Evolutionary conservation across 1,140 invertebrate species (phyloP).

Genomic region (Propsilocerus akamusi): DNA sequence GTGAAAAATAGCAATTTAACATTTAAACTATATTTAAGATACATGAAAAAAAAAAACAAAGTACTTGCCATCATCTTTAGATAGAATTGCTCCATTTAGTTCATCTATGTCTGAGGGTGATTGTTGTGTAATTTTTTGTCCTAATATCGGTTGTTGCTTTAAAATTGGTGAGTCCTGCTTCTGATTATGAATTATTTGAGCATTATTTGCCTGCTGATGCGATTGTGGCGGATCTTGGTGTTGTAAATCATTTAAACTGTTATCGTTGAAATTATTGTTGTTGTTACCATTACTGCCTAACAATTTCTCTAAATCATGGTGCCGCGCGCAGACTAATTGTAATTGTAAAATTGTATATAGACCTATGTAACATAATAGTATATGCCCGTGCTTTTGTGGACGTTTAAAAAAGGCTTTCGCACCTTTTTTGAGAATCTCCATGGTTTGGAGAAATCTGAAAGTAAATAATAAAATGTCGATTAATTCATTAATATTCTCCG

Average conservation of each 20-base stretch:
- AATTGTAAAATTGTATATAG: conserved; percentile 3
- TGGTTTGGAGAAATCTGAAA: not conserved
- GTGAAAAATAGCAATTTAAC: too few species aligned
- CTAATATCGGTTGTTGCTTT: not conserved
- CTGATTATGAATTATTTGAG: not conserved
- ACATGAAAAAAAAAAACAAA: too few species aligned
- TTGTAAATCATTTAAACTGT: not conserved
- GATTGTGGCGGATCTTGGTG: not conserved
- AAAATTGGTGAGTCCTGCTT: not conserved
- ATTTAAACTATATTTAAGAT: too few species aligned
- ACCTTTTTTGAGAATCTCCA: conserved; percentile 1
- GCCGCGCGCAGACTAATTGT: not conserved
- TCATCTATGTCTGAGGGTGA: not conserved
- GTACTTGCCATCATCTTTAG: not conserved
- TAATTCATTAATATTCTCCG: too few species aligned
- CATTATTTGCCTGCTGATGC: not conserved
- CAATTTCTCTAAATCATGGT: conserved; percentile 2
- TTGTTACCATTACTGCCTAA: not conserved
- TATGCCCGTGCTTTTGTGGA: not conserved
- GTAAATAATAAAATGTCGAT: too few species aligned
- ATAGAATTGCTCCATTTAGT: not conserved
- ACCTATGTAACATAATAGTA: not conserved
- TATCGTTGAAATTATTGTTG: not conserved
- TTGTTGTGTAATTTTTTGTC: conserved; percentile 1
- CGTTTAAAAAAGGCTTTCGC: conserved; percentile 1